Evolutionary conservation across 2,888 invertebrate species (phyloP).

Genomic region (Trissonchulus latispiculum): DNA sequence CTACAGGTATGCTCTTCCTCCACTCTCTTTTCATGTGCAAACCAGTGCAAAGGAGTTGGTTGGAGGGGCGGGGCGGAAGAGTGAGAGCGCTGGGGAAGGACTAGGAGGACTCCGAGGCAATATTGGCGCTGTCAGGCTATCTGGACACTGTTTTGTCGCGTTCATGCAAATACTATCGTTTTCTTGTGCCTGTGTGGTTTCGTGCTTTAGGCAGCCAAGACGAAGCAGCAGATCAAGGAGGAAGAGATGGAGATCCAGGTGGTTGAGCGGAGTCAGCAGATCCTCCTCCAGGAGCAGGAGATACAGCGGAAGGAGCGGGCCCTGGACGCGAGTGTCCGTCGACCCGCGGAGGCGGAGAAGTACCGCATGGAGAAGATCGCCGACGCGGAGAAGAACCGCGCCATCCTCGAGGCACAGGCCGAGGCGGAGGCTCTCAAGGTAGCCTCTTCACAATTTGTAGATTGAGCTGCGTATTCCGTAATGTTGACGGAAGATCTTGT

Average conservation of each 20-base stretch:
- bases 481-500: background rate
- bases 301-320: conserved; percentile 80
- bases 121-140: no score
- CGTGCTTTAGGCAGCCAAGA: conserved; percentile 91
- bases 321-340: conserved; percentile 77
- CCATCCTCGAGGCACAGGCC: conserved; percentile 88
- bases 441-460: conserved; percentile 22
- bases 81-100: no score
- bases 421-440: conserved; percentile 78
- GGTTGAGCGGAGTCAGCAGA: conserved; percentile 81
- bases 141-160: no score
- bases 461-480: background rate
- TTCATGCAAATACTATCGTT: no score
- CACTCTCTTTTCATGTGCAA: no score
- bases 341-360: conserved; percentile 93
- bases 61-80: no score
- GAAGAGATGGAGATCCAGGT: conserved; percentile 90
- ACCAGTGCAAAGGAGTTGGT: no score
- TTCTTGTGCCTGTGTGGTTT: no score
- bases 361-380: conserved; percentile 78
- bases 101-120: no score
- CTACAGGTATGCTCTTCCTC: conserved; percentile 44
- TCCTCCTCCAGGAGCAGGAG: conserved; percentile 90
- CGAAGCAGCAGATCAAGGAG: conserved; percentile 85
- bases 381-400: conserved; percentile 74